Base-by-base conservation (phyloP, 2,797 vertebrate species). In the Centropyge bicolor region DNA sequence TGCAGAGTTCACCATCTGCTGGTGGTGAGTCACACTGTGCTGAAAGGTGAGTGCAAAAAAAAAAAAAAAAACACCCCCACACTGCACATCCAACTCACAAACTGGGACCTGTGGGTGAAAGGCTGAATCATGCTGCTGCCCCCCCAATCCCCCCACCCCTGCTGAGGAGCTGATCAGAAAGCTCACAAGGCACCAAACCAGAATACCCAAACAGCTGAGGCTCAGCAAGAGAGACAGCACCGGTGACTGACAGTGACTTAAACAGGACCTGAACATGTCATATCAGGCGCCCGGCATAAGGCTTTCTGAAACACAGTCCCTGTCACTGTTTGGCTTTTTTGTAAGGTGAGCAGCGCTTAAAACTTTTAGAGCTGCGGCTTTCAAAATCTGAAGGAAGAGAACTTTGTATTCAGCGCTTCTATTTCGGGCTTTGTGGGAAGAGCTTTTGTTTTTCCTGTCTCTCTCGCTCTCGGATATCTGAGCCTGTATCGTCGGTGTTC, bases 371-470 rank as follows among this genome's bases (percentile, higher is more conserved):
- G 54, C 9, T 17, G 12, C 62, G 27, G 69, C 67, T 52, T 77
- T 67, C 16, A 56, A 70, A 73, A 70, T 66, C 49, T 38, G 36
- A 73, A 3, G 22, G 56, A 31, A 31, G 27, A 67, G 27, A 85
- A 67, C 70, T 72, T 82, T 63, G 55, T 64, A 74, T 78, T 78
- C 61, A 51, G 27, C 9, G 22, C 24, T 72, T 81, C 77, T 87
- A 74, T 86, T 86, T 80, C 40, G 2, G 51, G 38, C 75, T 68
- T 55, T 65, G 57, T 55, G 27, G 63, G 56, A 72, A 82, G 22
- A 59, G 31, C 55, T 80, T 70, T 61, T 61, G 14, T 69, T 70
- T 27, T 64, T 20, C 4, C 17, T 27, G 36, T 1, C 6, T 6
- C 13, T 40, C 45, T 38, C 20, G 0, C 73, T 69, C 40, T 27